Evolutionary conservation across 2,888 invertebrate genomes (phyloP).

Genomic region (Lasioglossum calceatum): DNA sequence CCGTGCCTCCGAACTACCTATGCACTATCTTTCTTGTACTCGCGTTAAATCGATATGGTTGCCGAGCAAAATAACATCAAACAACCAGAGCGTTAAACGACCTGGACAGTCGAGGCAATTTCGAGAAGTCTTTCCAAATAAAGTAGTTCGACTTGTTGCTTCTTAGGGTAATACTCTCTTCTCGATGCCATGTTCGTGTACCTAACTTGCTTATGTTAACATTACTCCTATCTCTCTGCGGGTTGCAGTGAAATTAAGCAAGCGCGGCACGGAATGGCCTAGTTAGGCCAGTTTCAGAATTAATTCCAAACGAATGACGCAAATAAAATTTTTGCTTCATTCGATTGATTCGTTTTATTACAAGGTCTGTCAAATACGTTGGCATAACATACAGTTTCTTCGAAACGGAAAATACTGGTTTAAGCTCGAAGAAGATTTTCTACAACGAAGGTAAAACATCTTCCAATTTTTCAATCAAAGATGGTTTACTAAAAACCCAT

Average conservation of each 20-base stretch:
- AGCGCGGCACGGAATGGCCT: background rate
- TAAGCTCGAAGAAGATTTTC: background rate
- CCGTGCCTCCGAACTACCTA: background rate
- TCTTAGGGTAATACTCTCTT: background rate
- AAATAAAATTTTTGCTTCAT: no score
- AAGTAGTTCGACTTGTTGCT: background rate
- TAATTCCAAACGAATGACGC: background rate
- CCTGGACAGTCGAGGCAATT: background rate
- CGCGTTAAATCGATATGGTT: background rate
- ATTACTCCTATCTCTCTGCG: background rate
- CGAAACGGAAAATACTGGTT: background rate
- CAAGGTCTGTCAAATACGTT: background rate
- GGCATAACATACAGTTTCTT: background rate
- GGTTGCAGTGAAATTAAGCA: background rate
- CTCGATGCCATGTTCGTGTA: background rate
- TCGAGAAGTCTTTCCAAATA: background rate
- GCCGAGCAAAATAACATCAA: background rate
- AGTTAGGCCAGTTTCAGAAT: background rate
- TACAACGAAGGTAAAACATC: background rate
- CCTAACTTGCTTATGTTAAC: background rate
- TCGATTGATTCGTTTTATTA: no score
- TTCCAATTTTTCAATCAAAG: background rate
- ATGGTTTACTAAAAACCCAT: background rate
- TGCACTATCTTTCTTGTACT: background rate
- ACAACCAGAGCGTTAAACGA: background rate